A percentile compares a stretch with the other conserved stretches of the same genome.
Evolutionary conservation across 2,113 vertebrate genomes (phyloP).

Genomic region (Dicentrarchus labrax): DNA sequence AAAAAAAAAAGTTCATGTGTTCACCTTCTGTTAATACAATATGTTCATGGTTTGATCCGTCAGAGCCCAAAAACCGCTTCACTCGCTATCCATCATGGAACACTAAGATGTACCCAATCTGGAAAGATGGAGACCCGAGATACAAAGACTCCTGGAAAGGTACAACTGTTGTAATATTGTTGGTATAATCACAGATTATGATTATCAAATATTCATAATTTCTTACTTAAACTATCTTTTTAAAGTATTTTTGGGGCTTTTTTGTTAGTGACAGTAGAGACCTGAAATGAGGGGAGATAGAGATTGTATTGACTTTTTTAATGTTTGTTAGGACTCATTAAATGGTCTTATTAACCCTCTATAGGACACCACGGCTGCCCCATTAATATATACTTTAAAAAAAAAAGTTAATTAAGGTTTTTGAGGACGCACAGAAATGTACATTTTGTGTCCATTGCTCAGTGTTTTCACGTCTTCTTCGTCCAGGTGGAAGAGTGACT

Average conservation of each 20-base stretch:
- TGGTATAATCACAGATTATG: neutral
- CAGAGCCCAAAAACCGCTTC: conserved; percentile 77
- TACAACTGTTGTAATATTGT: conserved; percentile 44
- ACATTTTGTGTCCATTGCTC: neutral
- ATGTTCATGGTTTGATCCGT: conserved; percentile 17
- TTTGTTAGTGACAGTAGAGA: neutral
- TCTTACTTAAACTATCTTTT: neutral
- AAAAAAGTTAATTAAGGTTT: neutral
- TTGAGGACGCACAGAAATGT: too few relatives aligned
- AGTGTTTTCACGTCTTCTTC: neutral
- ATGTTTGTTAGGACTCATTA: too few relatives aligned
- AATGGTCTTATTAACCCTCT: too few relatives aligned
- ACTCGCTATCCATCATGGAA: conserved; percentile 87
- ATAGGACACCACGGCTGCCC: neutral
- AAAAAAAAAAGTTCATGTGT: too few relatives aligned
- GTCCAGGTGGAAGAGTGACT: conserved; percentile 87
- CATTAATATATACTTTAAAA: neutral
- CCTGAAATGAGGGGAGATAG: neutral
- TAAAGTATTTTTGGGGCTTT: neutral
- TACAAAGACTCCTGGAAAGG: conserved; percentile 90
- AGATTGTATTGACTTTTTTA: too few relatives aligned
- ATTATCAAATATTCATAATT: neutral
- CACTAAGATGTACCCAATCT: conserved; percentile 85
- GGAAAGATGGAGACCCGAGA: conserved; percentile 83
- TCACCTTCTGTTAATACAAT: neutral